phyloP scores from a whole-genome alignment of 2,113 vertebrate species.

The Cyprinodon variegatus region DNA sequence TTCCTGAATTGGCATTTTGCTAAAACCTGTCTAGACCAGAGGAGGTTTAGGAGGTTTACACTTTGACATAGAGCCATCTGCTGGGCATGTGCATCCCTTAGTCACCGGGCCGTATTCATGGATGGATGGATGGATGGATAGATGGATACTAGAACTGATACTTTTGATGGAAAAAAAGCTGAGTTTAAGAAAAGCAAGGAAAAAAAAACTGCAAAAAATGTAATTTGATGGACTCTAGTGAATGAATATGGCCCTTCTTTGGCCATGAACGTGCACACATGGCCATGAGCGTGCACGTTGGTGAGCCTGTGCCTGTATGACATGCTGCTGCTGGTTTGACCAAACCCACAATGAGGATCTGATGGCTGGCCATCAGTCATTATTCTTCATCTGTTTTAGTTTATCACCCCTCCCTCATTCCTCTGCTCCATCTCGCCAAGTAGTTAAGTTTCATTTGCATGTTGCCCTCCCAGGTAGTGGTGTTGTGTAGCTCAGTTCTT shows the following conservation, averaged over 20 bases:
- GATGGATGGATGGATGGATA: constrained; percentile 31
- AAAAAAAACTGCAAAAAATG: constrained; percentile 2
- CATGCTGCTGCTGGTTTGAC: constrained; percentile 84
- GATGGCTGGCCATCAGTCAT: constrained; percentile 65
- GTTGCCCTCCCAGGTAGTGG: constrained; percentile 55
- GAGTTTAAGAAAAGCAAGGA: constrained; percentile 13
- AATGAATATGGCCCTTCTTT: constrained; percentile 81
- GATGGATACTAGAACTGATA: constrained; percentile 34
- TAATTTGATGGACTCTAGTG: constrained; percentile 55
- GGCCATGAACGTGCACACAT: constrained; percentile 69
- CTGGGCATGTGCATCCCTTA: constrained; percentile 78
- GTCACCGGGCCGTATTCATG: constrained; percentile 82
- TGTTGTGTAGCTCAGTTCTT: constrained; percentile 61
- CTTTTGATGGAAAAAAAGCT: constrained; percentile 35
- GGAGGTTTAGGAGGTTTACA: constrained; percentile 72
- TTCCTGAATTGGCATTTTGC: constrained; percentile 57
- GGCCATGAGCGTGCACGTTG: constrained; percentile 71
- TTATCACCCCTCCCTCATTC: constrained; percentile 11
- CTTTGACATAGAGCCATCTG: constrained; percentile 59
- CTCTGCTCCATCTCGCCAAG: constrained; percentile 15
- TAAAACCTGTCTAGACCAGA: constrained; percentile 70
- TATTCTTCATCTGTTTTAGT: constrained; percentile 46
- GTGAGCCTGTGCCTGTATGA: constrained; percentile 81
- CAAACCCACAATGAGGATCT: constrained; percentile 59
- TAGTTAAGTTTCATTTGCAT: constrained; percentile 54